Evolutionary conservation across 2,888 invertebrate genomes (phyloP), one percentile per base, ranked within the genome.

Genomic region (Diloba caeruleocephala): DNA sequence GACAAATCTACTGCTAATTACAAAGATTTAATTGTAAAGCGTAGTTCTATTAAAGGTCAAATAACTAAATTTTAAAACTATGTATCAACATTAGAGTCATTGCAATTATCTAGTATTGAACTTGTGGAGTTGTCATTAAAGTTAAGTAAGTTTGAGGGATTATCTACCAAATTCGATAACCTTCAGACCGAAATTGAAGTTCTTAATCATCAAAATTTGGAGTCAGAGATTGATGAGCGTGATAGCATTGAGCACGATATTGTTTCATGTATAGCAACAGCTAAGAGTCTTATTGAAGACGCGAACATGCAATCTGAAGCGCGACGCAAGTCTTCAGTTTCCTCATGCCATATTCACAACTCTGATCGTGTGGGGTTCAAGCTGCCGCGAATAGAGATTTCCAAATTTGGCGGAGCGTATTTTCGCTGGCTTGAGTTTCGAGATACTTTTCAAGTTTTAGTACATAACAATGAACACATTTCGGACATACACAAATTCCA

Each of bases 381-480:
- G n/a, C 44, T 69, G 14, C 69, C 62, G 3, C 55, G 46, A 12
- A 59, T 64, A 9, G 37, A 62, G 8, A 39, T 69, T 13, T 26
- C 53, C 0, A 60, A 57, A 9, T 65, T 60, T 38, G 26, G 46
- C 17, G 63, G 63, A 8, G 26, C 38, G 3, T 61, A 54, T 62
- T 64, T 45, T 49, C 48, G 7, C 21, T 45, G 45, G 45, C 29
- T 45, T 10, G 45, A 45, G 14, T 45, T 45, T 15, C 19, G 14
- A n/a, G 64, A 70, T 17, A 66, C 58, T 0, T 70, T 66, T 39
- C 34, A 43, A n/a, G 53, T 37, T 29, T 42, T 57, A 12, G 50
- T 68, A 5, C 64, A 70, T 14, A 46, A 59, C 2, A 67, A 62
- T 14, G 23, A 21, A 5, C 32, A 32, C 3, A 65, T 67, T 39